A percentile compares a stretch with the other conserved stretches of the same genome.
These are phyloP conservation scores for Chrysina gloriosa DNA, from an alignment of 2,888 invertebrate genomes.

Conservation along the genomic window DNA sequence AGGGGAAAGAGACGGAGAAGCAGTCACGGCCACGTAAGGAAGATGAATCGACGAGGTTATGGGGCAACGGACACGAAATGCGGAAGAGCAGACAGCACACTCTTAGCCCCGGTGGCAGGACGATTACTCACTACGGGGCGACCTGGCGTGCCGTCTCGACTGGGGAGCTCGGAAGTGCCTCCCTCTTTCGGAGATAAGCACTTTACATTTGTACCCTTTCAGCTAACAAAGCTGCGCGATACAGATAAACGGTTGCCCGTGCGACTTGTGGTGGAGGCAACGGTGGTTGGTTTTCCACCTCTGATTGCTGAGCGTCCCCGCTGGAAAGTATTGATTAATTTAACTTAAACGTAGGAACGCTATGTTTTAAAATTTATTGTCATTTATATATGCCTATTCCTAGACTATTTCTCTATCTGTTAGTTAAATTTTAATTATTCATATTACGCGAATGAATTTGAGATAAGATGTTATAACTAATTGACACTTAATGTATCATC, in stretches of 20 bases:
- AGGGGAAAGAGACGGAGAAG: slow-evolving; percentile 31
- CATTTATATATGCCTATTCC: no score
- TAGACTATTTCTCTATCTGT: no score
- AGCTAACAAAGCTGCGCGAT: slow-evolving; percentile 55
- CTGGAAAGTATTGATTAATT: no score
- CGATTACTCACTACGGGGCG: slow-evolving; percentile 61
- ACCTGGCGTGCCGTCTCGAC: slow-evolving; percentile 56
- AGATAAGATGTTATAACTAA: no score
- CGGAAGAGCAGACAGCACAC: slow-evolving; percentile 64
- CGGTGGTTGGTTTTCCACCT: no score
- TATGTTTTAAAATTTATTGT: no score
- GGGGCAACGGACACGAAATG: slow-evolving; percentile 62
- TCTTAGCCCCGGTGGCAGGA: slow-evolving; percentile 63
- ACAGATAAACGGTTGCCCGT: slow-evolving; percentile 51
- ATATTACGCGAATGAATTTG: no score
- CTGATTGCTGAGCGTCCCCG: no score
- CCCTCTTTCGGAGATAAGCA: slow-evolving; percentile 63
- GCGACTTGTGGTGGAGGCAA: slow-evolving; percentile 5
- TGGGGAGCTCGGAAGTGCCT: slow-evolving; percentile 61
- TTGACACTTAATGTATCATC: no score
- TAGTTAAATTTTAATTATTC: no score
- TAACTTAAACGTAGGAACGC: no score
- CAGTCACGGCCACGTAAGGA: slow-evolving; percentile 46
- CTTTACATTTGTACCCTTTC: slow-evolving; percentile 64
- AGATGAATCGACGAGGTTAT: slow-evolving; percentile 64